Conservation (phyloP, 2,797 vertebrate genomes). For the Rhinogobio ventralis region DNA sequence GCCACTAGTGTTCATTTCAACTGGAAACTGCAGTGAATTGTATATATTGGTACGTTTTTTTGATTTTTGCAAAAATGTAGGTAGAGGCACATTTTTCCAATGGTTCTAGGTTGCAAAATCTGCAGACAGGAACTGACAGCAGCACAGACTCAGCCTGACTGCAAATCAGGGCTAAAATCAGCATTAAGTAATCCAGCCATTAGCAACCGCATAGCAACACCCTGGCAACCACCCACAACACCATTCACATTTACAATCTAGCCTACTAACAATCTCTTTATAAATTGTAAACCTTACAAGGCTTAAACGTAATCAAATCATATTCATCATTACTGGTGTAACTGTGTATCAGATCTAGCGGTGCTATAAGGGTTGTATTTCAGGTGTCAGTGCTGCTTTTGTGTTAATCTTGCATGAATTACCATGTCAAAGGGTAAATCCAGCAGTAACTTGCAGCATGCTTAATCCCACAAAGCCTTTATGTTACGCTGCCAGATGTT, state of each 20-base stretch:
- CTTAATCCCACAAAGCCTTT: constrained; percentile 49
- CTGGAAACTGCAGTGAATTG: not conserved
- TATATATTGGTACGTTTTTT: not conserved
- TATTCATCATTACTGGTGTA: not conserved
- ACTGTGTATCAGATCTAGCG: not conserved
- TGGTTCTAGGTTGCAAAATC: not conserved
- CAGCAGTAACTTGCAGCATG: constrained; percentile 32
- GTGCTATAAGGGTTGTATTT: not conserved
- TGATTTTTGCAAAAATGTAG: not conserved
- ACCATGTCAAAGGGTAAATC: constrained; percentile 54
- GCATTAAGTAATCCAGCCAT: not conserved
- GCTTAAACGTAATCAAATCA: constrained; percentile 26
- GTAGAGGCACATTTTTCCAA: not conserved
- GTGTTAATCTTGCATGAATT: constrained; percentile 39
- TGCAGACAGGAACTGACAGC: not conserved
- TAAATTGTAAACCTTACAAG: not conserved
- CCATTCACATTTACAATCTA: not conserved
- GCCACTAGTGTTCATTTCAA: no score
- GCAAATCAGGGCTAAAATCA: not conserved
- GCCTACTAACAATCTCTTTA: not conserved
- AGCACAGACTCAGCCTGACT: not conserved
- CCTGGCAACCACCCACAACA: not conserved
- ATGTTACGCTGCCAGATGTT: constrained; percentile 50
- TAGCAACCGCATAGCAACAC: not conserved
- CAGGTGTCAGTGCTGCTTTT: constrained; percentile 36